Conservation (phyloP, 2,797 vertebrate genomes). For the Nyctalus aviator region DNA sequence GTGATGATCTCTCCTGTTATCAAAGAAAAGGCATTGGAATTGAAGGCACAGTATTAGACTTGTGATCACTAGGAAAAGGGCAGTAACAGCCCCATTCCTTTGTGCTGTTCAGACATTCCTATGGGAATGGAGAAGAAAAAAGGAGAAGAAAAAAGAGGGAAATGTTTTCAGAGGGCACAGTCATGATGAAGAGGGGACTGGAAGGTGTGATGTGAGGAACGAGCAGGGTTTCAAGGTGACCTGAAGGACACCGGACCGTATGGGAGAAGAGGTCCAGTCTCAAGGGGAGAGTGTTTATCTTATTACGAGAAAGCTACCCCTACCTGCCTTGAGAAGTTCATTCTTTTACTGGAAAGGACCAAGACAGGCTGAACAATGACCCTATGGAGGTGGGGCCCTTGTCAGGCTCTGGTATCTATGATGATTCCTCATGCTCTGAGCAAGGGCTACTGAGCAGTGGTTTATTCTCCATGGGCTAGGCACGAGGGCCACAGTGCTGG, state of each 20-base stretch:
- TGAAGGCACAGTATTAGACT: not conserved
- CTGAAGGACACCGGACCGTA: not conserved
- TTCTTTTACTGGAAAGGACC: not conserved
- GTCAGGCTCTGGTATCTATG: not conserved
- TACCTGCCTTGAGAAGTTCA: not conserved
- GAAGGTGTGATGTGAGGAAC: not conserved
- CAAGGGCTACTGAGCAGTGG: not conserved
- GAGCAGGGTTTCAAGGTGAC: not conserved
- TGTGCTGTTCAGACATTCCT: not conserved
- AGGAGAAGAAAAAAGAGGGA: not conserved
- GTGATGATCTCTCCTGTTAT: not conserved
- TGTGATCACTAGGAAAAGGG: not conserved
- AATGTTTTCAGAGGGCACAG: not conserved
- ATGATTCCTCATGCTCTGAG: not conserved
- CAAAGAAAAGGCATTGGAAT: not conserved
- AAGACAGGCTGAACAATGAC: not conserved
- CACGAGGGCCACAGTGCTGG: not conserved
- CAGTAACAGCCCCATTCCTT: not conserved
- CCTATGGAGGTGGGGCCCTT: accelerated
- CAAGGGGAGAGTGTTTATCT: not conserved
- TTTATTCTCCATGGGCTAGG: not conserved
- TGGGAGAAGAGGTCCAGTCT: not conserved
- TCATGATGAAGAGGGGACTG: not conserved
- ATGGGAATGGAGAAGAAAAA: not conserved
- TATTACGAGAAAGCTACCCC: not conserved